These are phyloP conservation scores for Amblyteles armatorius DNA, from an alignment of 2,888 invertebrate genomes.

Conservation along the genomic window DNA sequence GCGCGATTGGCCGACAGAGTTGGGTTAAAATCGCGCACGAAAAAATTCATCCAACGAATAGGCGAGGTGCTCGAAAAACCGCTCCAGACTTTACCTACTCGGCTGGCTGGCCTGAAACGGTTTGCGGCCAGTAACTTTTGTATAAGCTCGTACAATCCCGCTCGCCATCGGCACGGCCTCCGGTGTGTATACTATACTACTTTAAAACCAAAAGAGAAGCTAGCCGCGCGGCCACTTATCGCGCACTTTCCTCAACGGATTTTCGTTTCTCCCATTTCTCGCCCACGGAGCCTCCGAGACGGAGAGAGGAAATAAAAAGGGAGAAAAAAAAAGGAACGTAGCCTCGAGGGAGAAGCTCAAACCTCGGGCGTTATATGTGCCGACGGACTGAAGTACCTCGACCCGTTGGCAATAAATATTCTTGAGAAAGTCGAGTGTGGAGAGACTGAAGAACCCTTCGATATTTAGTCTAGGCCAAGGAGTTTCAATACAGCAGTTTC, in stretches of 20 bases:
- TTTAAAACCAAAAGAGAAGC: constrained; percentile 30
- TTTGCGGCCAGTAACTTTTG: constrained; percentile 52
- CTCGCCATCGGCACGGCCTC: constrained; percentile 14
- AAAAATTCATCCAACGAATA: constrained; percentile 47
- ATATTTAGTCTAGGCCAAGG: constrained; percentile 55
- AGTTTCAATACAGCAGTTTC: constrained; percentile 33
- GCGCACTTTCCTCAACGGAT: constrained; percentile 45
- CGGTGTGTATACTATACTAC: constrained; percentile 24
- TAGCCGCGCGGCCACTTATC: constrained; percentile 52
- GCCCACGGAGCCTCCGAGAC: constrained; percentile 8
- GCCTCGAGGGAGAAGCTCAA: constrained; percentile 8
- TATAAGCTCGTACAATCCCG: constrained; percentile 45
- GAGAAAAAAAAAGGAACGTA: constrained; percentile 5
- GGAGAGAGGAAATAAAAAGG: background rate
- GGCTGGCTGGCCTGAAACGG: background rate
- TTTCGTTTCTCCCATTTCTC: constrained; percentile 32
- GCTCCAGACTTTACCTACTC: constrained; percentile 63
- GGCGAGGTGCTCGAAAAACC: constrained; percentile 59
- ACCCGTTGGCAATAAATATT: constrained; percentile 53
- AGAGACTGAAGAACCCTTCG: constrained; percentile 41
- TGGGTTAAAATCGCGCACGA: constrained; percentile 25
- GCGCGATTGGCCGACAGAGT: constrained; percentile 10
- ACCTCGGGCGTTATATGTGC: constrained; percentile 8
- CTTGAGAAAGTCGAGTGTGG: constrained; percentile 50
- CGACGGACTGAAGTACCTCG: constrained; percentile 31